These are phyloP conservation scores for Neoaliturus tenellus DNA, from an alignment of 2,888 invertebrate genomes.

Conservation along the genomic window DNA sequence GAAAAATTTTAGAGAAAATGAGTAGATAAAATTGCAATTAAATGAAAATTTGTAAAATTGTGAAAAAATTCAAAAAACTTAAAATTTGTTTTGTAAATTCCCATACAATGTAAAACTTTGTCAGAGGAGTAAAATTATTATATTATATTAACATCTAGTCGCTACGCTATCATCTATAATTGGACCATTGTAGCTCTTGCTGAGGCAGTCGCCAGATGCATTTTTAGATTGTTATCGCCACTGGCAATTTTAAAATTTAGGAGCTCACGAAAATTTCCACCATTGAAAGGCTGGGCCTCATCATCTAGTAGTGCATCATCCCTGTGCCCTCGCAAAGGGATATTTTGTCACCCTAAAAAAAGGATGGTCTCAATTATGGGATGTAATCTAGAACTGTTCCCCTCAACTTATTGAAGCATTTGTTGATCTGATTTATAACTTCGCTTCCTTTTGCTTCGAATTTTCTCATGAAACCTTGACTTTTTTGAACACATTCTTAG, in stretches of 20 bases:
- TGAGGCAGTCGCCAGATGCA: slow-evolving; percentile 18
- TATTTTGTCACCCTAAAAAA: neutral
- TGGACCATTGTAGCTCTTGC: too few species aligned
- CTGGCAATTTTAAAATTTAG: slow-evolving; percentile 7
- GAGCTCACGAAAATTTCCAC: slow-evolving; percentile 2
- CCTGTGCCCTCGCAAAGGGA: neutral
- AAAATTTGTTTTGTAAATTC: too few species aligned
- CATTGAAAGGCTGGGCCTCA: slow-evolving; percentile 2
- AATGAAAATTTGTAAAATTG: too few species aligned
- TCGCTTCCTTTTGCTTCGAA: neutral
- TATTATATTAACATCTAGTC: too few species aligned
- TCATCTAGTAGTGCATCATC: slow-evolving; percentile 12
- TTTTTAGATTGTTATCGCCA: slow-evolving; percentile 6
- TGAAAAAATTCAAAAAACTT: too few species aligned
- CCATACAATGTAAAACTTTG: too few species aligned
- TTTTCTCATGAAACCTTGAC: slow-evolving; percentile 5
- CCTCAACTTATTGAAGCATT: neutral
- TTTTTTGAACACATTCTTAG: neutral
- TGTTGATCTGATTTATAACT: neutral
- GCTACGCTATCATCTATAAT: too few species aligned
- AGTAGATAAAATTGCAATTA: too few species aligned
- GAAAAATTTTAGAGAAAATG: too few species aligned
- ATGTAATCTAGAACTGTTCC: neutral
- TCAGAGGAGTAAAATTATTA: too few species aligned
- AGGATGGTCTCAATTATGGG: neutral